phyloP scores from a whole-genome alignment of 2,797 vertebrate genomes.

The Otolemur crassicaudatus region DNA sequence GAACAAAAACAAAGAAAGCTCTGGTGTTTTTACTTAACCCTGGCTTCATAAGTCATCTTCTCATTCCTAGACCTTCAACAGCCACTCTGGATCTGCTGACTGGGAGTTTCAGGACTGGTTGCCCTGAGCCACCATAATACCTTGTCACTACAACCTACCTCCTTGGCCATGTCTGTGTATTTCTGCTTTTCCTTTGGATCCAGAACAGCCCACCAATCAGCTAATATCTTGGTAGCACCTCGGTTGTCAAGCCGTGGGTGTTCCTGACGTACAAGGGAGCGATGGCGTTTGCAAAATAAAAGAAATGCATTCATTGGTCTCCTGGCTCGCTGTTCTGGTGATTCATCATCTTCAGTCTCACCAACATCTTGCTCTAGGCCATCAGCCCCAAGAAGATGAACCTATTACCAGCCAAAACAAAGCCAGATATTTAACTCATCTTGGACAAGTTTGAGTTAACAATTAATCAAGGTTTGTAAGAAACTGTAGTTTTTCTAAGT shows the following conservation, averaged over 20 bases:
- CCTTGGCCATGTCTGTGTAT: slow-evolving; percentile 99
- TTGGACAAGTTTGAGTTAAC: slow-evolving; percentile 18
- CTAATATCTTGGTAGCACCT: slow-evolving; percentile 98
- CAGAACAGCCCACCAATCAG: slow-evolving; percentile 99
- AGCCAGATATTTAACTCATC: slow-evolving; percentile 49
- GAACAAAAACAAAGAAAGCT: neutral
- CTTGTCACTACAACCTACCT: slow-evolving; percentile 88
- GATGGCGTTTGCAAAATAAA: slow-evolving; percentile 98
- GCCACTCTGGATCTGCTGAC: neutral
- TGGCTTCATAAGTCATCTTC: neutral
- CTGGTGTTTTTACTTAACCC: neutral
- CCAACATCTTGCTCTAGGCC: slow-evolving; percentile 91
- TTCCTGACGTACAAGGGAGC: slow-evolving; percentile 97
- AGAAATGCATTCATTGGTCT: slow-evolving; percentile 99
- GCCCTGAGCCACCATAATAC: neutral
- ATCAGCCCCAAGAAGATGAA: slow-evolving; percentile 90
- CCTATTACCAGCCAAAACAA: slow-evolving; percentile 82
- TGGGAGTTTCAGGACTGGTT: neutral
- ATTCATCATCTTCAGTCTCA: slow-evolving; percentile 94
- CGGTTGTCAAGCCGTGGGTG: slow-evolving; percentile 99
- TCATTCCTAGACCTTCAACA: neutral
- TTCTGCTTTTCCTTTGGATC: slow-evolving; percentile 99
- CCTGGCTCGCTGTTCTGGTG: slow-evolving; percentile 95
- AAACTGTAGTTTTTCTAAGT: slow-evolving; percentile 8
- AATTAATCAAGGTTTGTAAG: slow-evolving; percentile 51